A percentile compares a stretch with the other conserved stretches of the same genome.
These are phyloP conservation scores for Podiceps cristatus DNA, from an alignment of 2,113 vertebrate genomes.

Conservation along the genomic window DNA sequence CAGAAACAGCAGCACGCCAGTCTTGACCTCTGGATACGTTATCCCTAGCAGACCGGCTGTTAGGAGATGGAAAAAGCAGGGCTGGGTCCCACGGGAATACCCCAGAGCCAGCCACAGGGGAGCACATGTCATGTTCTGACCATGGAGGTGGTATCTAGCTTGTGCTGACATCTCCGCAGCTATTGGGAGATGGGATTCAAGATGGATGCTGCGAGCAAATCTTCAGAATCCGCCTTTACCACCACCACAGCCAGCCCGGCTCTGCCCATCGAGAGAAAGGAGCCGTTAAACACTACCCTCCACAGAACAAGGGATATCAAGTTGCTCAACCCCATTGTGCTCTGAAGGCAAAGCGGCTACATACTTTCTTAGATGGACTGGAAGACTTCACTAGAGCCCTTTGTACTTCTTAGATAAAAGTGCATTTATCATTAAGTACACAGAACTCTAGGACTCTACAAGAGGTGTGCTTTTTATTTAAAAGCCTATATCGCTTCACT, in stretches of 20 bases:
- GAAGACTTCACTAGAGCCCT: background rate
- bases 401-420: background rate
- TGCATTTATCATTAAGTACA: background rate
- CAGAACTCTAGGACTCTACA: fast-evolving
- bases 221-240: fast-evolving
- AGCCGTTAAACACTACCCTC: background rate
- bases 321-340: fast-evolving
- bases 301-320: background rate
- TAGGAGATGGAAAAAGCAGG: background rate
- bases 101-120: background rate
- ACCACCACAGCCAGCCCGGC: background rate
- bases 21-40: background rate
- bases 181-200: background rate
- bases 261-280: background rate
- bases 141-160: background rate
- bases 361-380: background rate
- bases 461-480: background rate
- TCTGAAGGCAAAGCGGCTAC: background rate
- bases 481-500: background rate
- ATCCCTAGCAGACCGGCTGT: background rate
- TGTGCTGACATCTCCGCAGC: background rate
- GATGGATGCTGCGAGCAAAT: fast-evolving
- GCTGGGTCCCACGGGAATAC: background rate
- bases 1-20: background rate
- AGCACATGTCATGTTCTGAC: background rate